Percentiles rank a stretch among this genome's conserved stretches.
Conservation (phyloP, 2,888 invertebrate genomes). For the Drosophila subsilvestris region DNA sequence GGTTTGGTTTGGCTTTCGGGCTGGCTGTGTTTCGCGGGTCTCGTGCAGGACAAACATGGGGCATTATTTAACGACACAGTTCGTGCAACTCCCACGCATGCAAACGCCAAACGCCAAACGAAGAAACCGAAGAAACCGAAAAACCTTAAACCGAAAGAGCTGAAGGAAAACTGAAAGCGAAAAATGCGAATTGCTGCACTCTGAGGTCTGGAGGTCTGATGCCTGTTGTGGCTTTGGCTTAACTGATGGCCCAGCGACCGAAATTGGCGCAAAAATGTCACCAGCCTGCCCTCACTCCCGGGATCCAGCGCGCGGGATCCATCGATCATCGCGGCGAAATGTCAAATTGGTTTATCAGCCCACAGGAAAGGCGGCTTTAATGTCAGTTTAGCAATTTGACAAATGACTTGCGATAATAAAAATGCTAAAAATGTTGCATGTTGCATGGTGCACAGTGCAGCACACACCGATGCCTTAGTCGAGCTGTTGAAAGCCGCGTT, state of each 20-base stretch:
- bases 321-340: constrained; percentile 74
- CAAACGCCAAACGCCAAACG: constrained; percentile 48
- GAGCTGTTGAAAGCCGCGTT: constrained; percentile 61
- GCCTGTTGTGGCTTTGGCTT: constrained; percentile 52
- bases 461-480: constrained; percentile 11
- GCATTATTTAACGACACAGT: constrained; percentile 79
- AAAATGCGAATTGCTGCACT: constrained; percentile 66
- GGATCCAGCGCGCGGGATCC: constrained; percentile 44
- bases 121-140: constrained; percentile 30
- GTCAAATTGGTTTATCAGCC: constrained; percentile 75
- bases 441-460: constrained; percentile 12
- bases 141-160: constrained; percentile 25
- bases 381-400: constrained; percentile 78
- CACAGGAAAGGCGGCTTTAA: constrained; percentile 68
- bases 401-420: constrained; percentile 70
- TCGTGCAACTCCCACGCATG: constrained; percentile 81
- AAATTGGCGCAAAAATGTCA: constrained; percentile 77
- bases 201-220: constrained; percentile 37
- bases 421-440: constrained; percentile 41
- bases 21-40: constrained; percentile 43
- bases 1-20: constrained; percentile 22
- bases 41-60: constrained; percentile 71
- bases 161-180: constrained; percentile 68
- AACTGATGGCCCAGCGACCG: constrained; percentile 79
- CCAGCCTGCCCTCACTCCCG: constrained; percentile 57